Conservation (phyloP, 2,113 vertebrate species). For the Aphelocoma coerulescens region DNA sequence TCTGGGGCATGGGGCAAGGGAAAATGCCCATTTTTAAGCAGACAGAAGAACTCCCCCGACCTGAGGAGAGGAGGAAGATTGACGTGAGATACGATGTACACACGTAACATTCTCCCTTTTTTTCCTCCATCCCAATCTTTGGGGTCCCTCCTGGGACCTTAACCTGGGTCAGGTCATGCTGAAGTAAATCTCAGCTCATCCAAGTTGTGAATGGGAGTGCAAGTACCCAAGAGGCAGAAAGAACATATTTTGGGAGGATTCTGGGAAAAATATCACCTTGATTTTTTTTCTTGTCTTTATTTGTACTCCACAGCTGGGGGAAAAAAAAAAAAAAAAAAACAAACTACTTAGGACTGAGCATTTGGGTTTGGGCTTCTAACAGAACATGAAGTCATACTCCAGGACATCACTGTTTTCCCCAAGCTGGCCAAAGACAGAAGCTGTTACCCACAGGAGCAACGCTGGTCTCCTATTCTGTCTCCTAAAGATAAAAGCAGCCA, state of each 20-base stretch:
- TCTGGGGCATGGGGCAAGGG: neutral
- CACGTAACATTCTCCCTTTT: neutral
- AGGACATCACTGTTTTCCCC: neutral
- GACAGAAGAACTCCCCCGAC: neutral
- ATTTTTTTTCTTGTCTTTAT: neutral
- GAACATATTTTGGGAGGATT: neutral
- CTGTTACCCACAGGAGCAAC: neutral
- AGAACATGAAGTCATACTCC: neutral
- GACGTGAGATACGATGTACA: accelerated
- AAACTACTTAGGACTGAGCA: neutral
- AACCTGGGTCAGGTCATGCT: neutral
- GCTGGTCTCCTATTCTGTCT: neutral
- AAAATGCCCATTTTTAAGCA: neutral
- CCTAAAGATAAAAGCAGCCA: neutral
- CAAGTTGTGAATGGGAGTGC: neutral
- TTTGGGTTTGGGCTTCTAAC: neutral
- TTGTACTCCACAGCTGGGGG: neutral
- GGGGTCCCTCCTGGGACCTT: neutral
- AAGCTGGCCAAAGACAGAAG: neutral
- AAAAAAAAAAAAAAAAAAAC: neutral
- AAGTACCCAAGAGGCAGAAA: neutral
- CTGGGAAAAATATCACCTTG: neutral
- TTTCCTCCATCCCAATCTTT: neutral
- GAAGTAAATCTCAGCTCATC: neutral
- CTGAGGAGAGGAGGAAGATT: neutral